A percentile compares a stretch with the other conserved stretches of the same genome.
Conservation (phyloP, 2,888 invertebrate genomes). For the Malthinus seriepunctatus region DNA sequence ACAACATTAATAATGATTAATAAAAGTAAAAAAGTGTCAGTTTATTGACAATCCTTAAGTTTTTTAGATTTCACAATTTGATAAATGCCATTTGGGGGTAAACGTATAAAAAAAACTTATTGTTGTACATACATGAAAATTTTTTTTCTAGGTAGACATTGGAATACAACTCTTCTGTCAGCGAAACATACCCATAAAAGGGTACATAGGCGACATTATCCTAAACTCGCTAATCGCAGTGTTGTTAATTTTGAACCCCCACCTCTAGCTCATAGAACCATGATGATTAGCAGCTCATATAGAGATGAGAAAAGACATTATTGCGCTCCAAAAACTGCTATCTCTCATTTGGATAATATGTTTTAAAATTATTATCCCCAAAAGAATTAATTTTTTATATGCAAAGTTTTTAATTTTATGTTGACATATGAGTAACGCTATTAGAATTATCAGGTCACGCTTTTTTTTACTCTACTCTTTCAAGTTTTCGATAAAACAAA, state of each 20-base stretch:
- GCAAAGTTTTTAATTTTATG: not conserved
- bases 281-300: constrained; percentile 2
- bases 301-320: constrained; percentile 23
- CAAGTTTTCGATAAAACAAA: not conserved
- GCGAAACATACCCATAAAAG: constrained; percentile 17
- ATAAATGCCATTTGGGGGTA: constrained; percentile 4
- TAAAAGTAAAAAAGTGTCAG: no score
- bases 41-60: no score
- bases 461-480: no score
- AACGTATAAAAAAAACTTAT: not conserved
- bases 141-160: constrained; percentile 8
- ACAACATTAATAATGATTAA: no score
- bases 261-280: constrained; percentile 10
- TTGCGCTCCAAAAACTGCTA: constrained; percentile 10
- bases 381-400: not conserved
- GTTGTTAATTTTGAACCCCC: constrained; percentile 15
- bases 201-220: constrained; percentile 22
- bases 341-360: constrained; percentile 20
- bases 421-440: not conserved
- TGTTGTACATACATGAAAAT: not conserved
- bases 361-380: constrained; percentile 16
- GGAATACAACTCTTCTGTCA: constrained; percentile 10
- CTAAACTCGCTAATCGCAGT: constrained; percentile 22
- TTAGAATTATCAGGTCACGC: no score
- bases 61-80: no score